Evolutionary conservation across 2,888 invertebrate genomes (phyloP).

Genomic region (Panzeria rudis): DNA sequence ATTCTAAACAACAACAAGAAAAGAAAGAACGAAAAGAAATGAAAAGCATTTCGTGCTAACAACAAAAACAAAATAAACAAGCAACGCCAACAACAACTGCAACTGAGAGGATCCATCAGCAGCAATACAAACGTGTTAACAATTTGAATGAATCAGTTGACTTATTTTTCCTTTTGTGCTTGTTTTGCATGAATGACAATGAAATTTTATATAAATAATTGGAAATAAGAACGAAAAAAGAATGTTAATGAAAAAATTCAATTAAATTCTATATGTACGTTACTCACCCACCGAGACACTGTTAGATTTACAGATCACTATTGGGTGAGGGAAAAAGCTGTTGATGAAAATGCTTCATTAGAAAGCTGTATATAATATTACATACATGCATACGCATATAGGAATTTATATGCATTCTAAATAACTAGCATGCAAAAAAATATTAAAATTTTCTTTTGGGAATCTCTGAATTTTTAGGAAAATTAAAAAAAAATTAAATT

Average conservation of each 20-base stretch:
- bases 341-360: neutral
- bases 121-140: conserved; percentile 1
- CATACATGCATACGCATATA: no score
- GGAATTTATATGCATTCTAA: no score
- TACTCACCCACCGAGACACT: conserved; percentile 33
- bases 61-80: conserved; percentile 1
- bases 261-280: neutral
- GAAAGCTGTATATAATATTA: no score
- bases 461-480: no score
- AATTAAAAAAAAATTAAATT: no score
- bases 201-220: conserved; percentile 4
- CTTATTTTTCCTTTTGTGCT: neutral
- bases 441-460: no score
- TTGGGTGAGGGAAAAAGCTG: conserved; percentile 14
- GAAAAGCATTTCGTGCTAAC: conserved; percentile 30
- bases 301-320: conserved; percentile 18
- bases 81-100: neutral
- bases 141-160: conserved; percentile 9
- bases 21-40: conserved; percentile 44
- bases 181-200: conserved; percentile 27
- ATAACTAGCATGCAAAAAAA: no score
- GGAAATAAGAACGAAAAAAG: neutral
- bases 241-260: neutral
- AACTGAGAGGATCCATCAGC: neutral
- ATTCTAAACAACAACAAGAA: conserved; percentile 55